Evolutionary conservation across 2,888 invertebrate species (phyloP), one percentile per base, ranked within the genome.

Genomic region (Aplocera efformata): DNA sequence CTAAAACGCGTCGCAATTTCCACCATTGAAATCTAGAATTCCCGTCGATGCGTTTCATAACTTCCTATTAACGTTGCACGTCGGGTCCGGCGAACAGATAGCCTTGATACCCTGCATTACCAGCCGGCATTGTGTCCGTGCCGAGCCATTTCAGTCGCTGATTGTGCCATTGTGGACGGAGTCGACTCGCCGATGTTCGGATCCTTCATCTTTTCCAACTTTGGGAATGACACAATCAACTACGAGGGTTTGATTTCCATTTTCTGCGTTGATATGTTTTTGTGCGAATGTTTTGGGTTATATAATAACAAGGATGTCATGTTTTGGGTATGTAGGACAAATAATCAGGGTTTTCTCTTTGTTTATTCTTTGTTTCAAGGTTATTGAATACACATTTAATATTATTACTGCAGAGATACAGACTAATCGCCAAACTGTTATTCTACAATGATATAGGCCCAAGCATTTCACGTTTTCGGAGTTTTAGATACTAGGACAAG

Each of bases 151-250:
- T 47, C 44, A 40, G 32, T 32, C 42, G 32, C 44, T 54, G 54
- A 54, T 54, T 54, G 54, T 54, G 43, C 51, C 42, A 54, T 54
- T 54, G 54, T 54, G 40, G 28, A 29, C 25, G 41, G 32, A 38
- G 11, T 39, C 23, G 34, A 42, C 41, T 35, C 33, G 29, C 35
- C 35, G 27, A 35, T 41, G 22, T 34, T 32, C 31, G 9, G 26
- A 45, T 45, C 40, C 45, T 37, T 41, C 40, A 45, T 45, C 40
- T 45, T 45, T 45, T 35, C 45, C 45, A 45, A 45, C 36, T 45
- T 41, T 41, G 23, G 45, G 32, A 45, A 40, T 37, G 44, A 40
- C 32, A 23, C 36, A 40, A 45, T 45, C 45, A 45, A 41, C 22
- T 45, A 39, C 17, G 38, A 37, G 33, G 40, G 40, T 45, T 41